phyloP scores from a whole-genome alignment of 2,888 invertebrate species.

The Andrena hattorfiana region DNA sequence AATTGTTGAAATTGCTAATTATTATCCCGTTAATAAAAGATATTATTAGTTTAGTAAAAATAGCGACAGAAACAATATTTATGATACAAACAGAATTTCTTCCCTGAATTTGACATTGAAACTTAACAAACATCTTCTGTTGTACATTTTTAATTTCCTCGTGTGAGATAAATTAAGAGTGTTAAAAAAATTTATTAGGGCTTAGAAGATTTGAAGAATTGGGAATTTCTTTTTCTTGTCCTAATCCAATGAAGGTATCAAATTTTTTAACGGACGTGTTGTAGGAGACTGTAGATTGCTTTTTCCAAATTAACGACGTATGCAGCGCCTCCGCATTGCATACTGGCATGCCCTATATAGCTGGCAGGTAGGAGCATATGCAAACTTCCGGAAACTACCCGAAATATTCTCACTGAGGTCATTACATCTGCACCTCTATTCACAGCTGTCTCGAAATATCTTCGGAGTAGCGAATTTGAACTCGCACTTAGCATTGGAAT shows the following conservation, averaged over 20 bases:
- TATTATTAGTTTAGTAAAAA: no score
- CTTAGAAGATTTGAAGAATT: neutral
- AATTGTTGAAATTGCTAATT: no score
- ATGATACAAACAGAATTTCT: neutral
- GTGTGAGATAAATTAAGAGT: neutral
- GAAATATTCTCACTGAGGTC: neutral
- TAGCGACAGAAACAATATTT: neutral
- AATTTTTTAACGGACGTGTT: neutral
- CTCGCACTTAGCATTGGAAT: neutral
- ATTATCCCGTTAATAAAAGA: no score
- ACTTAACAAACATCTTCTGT: neutral
- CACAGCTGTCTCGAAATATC: neutral
- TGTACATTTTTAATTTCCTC: neutral
- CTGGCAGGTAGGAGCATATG: slow-evolving; percentile 7
- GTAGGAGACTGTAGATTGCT: slow-evolving; percentile 9
- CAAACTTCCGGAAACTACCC: slow-evolving; percentile 29
- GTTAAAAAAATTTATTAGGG: neutral
- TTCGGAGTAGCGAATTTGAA: neutral
- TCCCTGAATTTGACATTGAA: neutral
- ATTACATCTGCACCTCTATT: slow-evolving; percentile 1
- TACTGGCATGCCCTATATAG: slow-evolving; percentile 16
- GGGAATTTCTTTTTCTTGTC: neutral
- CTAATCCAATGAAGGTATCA: neutral
- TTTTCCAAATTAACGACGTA: slow-evolving; percentile 31
- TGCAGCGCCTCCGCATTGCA: slow-evolving; percentile 17